Evolutionary conservation across 2,797 vertebrate genomes (phyloP).

Genomic region (Antrozous pallidus): DNA sequence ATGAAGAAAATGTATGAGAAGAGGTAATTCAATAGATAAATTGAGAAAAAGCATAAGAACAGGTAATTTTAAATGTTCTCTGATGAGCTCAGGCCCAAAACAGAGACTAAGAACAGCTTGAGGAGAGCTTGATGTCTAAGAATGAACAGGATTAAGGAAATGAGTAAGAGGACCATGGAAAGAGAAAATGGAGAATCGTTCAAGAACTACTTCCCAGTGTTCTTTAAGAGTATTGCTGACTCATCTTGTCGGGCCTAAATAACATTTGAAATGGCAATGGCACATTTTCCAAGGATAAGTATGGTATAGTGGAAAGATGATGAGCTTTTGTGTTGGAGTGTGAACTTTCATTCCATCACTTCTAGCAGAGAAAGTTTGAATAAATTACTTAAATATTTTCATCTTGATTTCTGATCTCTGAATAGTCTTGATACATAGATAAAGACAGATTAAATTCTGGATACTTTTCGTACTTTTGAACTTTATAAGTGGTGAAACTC

Average conservation of each 20-base stretch:
- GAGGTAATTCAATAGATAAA: not conserved
- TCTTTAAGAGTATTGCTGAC: not conserved
- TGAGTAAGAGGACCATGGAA: not conserved
- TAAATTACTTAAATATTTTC: not conserved
- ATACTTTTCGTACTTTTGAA: no score
- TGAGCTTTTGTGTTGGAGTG: not conserved
- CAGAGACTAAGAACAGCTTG: not conserved
- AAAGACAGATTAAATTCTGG: no score
- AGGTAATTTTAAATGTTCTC: not conserved
- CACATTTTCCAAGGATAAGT: not conserved
- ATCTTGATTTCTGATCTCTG: not conserved
- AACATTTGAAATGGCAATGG: not conserved
- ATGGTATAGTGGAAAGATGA: not conserved
- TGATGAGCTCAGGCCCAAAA: not conserved
- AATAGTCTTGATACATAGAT: not conserved
- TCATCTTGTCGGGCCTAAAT: not conserved
- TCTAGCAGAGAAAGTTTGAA: not conserved
- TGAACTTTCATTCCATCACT: not conserved
- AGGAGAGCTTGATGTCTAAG: not conserved
- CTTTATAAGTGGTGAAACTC: no score
- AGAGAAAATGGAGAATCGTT: not conserved
- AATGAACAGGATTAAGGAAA: not conserved
- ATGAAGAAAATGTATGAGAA: not conserved
- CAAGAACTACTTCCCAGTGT: not conserved
- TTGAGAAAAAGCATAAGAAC: not conserved